Base-by-base conservation (phyloP, 2,113 vertebrate genomes). In the Phyllostomus discolor region DNA sequence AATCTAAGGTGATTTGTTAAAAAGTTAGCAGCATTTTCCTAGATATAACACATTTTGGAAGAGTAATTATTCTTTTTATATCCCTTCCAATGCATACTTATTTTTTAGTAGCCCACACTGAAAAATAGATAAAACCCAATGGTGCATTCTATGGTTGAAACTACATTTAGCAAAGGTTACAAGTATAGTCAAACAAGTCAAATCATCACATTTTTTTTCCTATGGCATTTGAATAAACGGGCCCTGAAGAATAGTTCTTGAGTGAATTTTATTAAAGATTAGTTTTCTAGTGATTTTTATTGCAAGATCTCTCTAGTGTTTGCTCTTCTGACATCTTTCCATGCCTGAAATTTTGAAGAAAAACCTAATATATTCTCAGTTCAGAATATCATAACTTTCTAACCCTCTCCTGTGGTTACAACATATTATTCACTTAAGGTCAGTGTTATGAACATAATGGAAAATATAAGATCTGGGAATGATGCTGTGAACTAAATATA, bases 261-360 rank as follows among this genome's bases (percentile, higher is more conserved):
- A 96, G 87, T 66, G 57, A 97, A 95, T 31, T 94, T 98, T 98
- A 96, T 92, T 97, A 96, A 97, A 93, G 80, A 88, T 94, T 85
- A 82, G 69, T 59, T 94, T 90, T 86, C 50, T 87, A 48, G 76
- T 84, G 87, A 93, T 69, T 91, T 81, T 96, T 92, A 96, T 93
- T 97, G 14, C 70, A 81, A 19, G 22, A 93, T 94, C 89, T 97
- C 93, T 94, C 81, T 46, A n/a, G 72, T 70, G 93, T 97, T 50
- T 75, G 95, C 96, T 93, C 70, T 95, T 81, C 87, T 91, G 90
- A 94, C 38, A 50, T 96, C 91, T 95, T 14, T 57, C 41, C 94
- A 64, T 93, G 83, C 10, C 52, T 93, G 11, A 96, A 80, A 35
- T 57, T 85, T 88, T 95, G 84, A 96, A 96, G 73, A 80, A 92